Base-by-base conservation (phyloP, 2,113 vertebrate species). In the Tychaedon coryphoeus region DNA sequence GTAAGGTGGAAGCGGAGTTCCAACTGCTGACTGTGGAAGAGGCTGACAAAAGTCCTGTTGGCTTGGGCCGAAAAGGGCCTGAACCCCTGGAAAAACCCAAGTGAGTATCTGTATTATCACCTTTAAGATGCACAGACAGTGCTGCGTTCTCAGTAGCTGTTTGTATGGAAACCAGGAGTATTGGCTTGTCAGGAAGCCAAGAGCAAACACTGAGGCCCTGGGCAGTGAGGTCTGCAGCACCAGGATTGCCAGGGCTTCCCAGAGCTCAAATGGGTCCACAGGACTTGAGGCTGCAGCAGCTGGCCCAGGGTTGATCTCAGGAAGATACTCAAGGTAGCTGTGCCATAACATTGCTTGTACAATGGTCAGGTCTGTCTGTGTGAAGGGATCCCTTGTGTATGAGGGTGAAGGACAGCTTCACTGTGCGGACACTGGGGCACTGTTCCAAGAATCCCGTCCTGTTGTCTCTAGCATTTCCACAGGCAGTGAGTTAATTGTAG, bases 1-100 rank as follows among this genome's bases (percentile, higher is more conserved):
- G 99, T 10, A 99, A 99, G 96, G 98, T 99, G 93, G 99, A 99
- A 95, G 99, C 98, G 0, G 99, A 99, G 93, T 98, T 99, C 88
- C 99, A 99, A 23, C 96, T 99, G 90, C 96, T 99, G 94, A 97
- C 98, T 1, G 24, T 98, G 71, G 99, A 99, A 58, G 98, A 99
- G 72, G 99, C 99, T 0, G 99, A 99, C 93, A 98, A 98, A 70
- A 98, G 81, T 81, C 99, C 99, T 12, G 99, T 98, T 91, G 99
- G 99, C 12, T 97, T 98, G 57, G 99, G 97, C 19, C 98, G 98
- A 51, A 99, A 99, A 82, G 99, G 99, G 64, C 99, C 99, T 0
- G 99, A 99, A 81, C 98, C 99, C 9, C 95, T 99, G 94, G 99
- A 99, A 56, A 99, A 99, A 95, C 99, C 99, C 50, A 98, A 99